Evolutionary conservation across 2,888 invertebrate species (phyloP), one percentile per base, ranked within the genome.

Genomic region (Heliconius sara): DNA sequence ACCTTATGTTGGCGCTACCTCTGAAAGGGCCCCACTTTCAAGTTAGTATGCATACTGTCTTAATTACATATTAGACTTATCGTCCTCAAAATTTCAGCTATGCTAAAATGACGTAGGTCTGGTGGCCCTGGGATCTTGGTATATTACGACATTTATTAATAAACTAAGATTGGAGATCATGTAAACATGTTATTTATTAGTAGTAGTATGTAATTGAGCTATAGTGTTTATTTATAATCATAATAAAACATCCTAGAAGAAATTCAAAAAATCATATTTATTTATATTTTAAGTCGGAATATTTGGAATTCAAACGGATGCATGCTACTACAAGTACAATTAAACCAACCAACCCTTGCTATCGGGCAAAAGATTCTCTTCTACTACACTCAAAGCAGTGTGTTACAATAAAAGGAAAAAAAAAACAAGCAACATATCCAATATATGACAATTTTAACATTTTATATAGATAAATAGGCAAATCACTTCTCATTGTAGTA

Each of bases 81-180:
- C 4, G 3, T 30, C 30, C 34, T 39, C 1, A 39, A 9, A 39
- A 39, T 39, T 39, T 39, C 34, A 39, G 34, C 34, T 39, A 39
- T 39, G 34, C 9, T 39, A 39, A 39, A 39, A 39, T 39, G 34
- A 39, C 34, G 9, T 39, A 39, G 34, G 34, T 39, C 34, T 39
- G 34, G 34, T 9, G 34, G 34, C 34, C 34, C 34, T 39, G 34
- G 9, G 34, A 9, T 39, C 34, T 39, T 39, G 34, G 34, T 39
- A 1, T 39, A 39, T 39, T 39, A 78, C 72, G 68, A 74, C 73
- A 78, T 57, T 30, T 66, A 47, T 25, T 27, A 78, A 34, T 73
- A 65, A 63, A 52, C 47, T 30, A 9, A 39, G 27, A 3, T 12
- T 47, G 16, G 16, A 47, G 52, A 25, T 27, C 39, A 4, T n/a